Percentiles rank a stretch among this genome's conserved stretches.
phyloP scores from a whole-genome alignment of 2,888 invertebrate species.

The Candidula unifasciata region DNA sequence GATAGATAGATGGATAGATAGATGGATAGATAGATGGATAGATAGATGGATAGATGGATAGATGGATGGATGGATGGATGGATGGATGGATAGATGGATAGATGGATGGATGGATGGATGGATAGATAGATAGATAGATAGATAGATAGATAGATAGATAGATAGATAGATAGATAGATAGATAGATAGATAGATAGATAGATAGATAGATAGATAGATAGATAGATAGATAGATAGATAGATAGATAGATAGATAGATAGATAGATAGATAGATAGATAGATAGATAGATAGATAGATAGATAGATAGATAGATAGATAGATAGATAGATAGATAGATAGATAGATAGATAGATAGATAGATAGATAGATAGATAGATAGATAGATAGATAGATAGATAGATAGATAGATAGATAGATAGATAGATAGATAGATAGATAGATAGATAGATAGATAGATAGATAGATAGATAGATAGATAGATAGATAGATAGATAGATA shows the following conservation, averaged over 20 bases:
- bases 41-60: conserved; percentile 15
- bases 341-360: background rate
- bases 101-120: conserved; percentile 6
- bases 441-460: background rate
- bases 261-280: background rate
- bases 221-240: background rate
- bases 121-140: conserved; percentile 21
- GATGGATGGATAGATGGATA: conserved; percentile 13
- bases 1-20: conserved; percentile 18
- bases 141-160: conserved; percentile 10
- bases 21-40: conserved; percentile 15
- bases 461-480: no score
- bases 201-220: conserved; percentile 2
- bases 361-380: background rate
- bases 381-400: background rate
- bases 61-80: conserved; percentile 6
- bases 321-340: conserved; percentile 2
- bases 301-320: background rate
- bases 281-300: background rate
- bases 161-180: background rate
- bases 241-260: background rate
- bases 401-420: background rate
- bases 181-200: background rate
- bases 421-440: background rate
- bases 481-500: no score